Percentiles rank a stretch among this genome's conserved stretches.
phyloP scores from a whole-genome alignment of 2,888 invertebrate genomes.

The Phytoseiulus persimilis region DNA sequence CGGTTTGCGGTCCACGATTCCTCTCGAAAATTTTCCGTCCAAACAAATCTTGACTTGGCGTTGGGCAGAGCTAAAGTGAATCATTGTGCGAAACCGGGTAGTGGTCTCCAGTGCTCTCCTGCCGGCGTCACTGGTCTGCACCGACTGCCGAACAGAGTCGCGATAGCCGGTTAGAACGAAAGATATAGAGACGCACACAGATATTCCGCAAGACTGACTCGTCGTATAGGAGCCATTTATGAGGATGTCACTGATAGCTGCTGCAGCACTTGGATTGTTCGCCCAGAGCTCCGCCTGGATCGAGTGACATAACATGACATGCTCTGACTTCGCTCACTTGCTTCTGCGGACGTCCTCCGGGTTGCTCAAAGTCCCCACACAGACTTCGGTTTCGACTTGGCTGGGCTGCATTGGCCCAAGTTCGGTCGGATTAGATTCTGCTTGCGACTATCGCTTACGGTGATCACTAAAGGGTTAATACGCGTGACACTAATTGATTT shows the following conservation, averaged over 20 bases:
- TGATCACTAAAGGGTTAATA: background rate
- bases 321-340: background rate
- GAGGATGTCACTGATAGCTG: background rate
- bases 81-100: background rate
- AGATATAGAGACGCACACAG: background rate
- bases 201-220: background rate
- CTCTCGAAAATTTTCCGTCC: background rate
- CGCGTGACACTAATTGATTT: background rate
- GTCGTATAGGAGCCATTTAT: background rate
- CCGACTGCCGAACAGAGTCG: background rate
- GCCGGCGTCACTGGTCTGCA: background rate
- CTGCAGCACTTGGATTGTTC: background rate
- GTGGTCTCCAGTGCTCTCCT: background rate
- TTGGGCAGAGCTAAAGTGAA: background rate
- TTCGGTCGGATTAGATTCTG: background rate
- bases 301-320: background rate
- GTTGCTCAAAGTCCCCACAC: background rate
- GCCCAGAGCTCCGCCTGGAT: background rate
- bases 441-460: background rate
- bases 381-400: background rate
- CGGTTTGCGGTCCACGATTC: too few species aligned
- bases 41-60: background rate
- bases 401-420: background rate
- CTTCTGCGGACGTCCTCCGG: background rate
- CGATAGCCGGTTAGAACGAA: background rate